Conservation (phyloP, 1,140 invertebrate species). For the Drosophila bifasciata region DNA sequence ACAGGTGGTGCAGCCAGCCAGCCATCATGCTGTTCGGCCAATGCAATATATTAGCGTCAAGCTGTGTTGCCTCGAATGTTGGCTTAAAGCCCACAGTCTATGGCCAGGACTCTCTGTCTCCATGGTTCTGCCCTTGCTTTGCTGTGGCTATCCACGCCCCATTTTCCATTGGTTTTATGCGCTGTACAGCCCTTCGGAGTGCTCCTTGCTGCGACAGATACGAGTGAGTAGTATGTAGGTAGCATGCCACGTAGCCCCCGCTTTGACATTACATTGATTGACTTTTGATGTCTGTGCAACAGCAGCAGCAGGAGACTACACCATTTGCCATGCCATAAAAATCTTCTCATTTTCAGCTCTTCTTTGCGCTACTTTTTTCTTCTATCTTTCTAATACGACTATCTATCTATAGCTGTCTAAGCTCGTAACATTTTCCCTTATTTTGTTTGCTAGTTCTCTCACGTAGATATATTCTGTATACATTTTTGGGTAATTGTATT, state of each 20-base stretch:
- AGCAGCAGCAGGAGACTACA: constrained; percentile 19
- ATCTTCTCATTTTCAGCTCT: neutral
- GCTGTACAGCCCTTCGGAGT: neutral
- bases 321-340: neutral
- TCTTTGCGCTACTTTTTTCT: too few species aligned
- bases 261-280: constrained; percentile 61
- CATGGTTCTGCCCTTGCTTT: neutral
- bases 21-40: constrained; percentile 30
- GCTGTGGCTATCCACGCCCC: neutral
- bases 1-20: constrained; percentile 15
- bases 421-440: neutral
- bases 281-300: constrained; percentile 43
- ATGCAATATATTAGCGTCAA: constrained; percentile 56
- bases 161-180: constrained; percentile 9
- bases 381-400: too few species aligned
- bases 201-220: constrained; percentile 18
- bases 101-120: neutral
- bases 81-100: constrained; percentile 8
- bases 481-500: constrained; percentile 25
- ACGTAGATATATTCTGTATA: constrained; percentile 31
- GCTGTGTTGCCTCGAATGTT: constrained; percentile 28
- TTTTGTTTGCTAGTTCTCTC: constrained; percentile 39
- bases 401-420: neutral
- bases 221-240: too few species aligned
- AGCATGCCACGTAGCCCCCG: constrained; percentile 38